Conservation (phyloP, 1,140 invertebrate genomes). For the Drosophila kanapiae region DNA sequence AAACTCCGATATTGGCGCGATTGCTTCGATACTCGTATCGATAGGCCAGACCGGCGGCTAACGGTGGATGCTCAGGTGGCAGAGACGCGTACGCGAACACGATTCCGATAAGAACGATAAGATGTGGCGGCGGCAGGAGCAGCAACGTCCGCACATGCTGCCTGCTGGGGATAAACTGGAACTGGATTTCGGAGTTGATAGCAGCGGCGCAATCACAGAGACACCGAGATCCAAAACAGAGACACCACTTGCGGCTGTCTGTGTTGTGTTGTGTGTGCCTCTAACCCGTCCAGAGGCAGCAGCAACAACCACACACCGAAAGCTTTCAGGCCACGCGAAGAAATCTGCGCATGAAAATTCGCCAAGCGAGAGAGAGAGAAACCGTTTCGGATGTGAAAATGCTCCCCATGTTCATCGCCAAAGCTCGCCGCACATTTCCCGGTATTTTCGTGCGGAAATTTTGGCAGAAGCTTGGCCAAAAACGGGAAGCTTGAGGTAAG, state of each 20-base stretch:
- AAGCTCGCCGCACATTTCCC: constrained; percentile 43
- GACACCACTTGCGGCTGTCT: constrained; percentile 30
- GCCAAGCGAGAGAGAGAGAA: constrained; percentile 23
- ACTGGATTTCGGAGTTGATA: constrained; percentile 82
- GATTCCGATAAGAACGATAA: constrained; percentile 37
- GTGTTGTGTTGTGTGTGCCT: constrained; percentile 5
- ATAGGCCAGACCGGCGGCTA: constrained; percentile 21
- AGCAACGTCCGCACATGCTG: constrained; percentile 84
- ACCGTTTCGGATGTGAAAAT: constrained; percentile 1
- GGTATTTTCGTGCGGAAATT: constrained; percentile 27
- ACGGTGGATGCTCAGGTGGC: constrained; percentile 38
- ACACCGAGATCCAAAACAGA: constrained; percentile 69
- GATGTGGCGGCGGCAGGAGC: constrained; percentile 51
- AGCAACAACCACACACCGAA: constrained; percentile 35
- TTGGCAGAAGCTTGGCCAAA: constrained; percentile 26
- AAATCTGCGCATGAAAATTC: constrained; percentile 62
- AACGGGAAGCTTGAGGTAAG: constrained; percentile 10
- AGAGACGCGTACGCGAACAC: constrained; percentile 28
- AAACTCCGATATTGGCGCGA: constrained; percentile 10
- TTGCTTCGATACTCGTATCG: no score
- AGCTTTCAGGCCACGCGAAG: constrained; percentile 41
- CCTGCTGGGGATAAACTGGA: constrained; percentile 85
- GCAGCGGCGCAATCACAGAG: constrained; percentile 72
- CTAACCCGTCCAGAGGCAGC: constrained; percentile 54
- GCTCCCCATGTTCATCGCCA: background rate